Evolutionary conservation across 2,113 vertebrate species (phyloP).

Genomic region (Anser cygnoides): DNA sequence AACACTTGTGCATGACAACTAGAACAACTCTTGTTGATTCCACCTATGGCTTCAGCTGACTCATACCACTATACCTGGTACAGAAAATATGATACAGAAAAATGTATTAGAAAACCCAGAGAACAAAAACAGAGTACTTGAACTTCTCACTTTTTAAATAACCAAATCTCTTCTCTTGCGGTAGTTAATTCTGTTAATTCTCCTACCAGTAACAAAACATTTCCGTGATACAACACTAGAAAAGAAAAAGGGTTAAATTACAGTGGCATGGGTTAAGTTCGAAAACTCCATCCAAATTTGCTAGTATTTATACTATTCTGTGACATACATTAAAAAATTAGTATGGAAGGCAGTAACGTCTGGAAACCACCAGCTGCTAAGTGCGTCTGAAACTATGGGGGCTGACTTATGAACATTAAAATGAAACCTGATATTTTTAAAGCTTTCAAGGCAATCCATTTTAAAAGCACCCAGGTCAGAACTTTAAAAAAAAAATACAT

Average conservation of each 20-base stretch:
- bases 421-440: constrained; percentile 74
- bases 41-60: constrained; percentile 1
- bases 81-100: neutral
- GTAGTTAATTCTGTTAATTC: neutral
- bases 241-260: constrained; percentile 32
- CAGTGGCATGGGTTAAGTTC: neutral
- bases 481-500: constrained; percentile 13
- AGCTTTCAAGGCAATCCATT: constrained; percentile 64
- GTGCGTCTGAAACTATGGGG: constrained; percentile 59
- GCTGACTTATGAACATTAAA: constrained; percentile 73
- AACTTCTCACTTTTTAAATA: neutral
- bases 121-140: neutral
- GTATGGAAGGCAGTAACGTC: constrained; percentile 61
- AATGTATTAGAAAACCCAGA: neutral
- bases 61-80: neutral
- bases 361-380: constrained; percentile 70
- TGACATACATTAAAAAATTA: constrained; percentile 43
- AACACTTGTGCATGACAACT: neutral
- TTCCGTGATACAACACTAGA: neutral
- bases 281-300: constrained; percentile 46
- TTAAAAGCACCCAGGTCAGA: constrained; percentile 70
- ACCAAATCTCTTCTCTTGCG: neutral
- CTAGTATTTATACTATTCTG: constrained; percentile 52
- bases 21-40: neutral
- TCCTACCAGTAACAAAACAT: neutral